Evolutionary conservation across 1,140 invertebrate genomes (phyloP).

Genomic region (Pogonomyrmex barbatus): DNA sequence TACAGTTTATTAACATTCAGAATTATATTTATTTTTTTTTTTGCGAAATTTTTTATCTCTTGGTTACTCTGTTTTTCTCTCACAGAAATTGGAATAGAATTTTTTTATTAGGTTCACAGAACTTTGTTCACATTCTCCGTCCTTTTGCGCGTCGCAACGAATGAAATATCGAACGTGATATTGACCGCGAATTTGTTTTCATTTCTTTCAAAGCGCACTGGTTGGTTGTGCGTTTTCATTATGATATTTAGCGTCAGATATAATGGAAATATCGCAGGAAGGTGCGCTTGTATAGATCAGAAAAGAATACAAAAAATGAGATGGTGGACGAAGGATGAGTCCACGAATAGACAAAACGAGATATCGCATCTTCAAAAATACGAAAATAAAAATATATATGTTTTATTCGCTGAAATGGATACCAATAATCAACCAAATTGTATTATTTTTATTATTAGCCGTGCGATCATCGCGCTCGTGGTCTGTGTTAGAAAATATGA

Average conservation of each 20-base stretch:
- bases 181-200: conserved; percentile 31
- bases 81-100: background rate
- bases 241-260: conserved; percentile 16
- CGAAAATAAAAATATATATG: conserved; percentile 49
- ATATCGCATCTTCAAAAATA: conserved; percentile 40
- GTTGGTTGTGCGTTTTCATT: conserved; percentile 33
- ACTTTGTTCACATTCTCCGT: background rate
- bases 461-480: background rate
- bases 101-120: background rate
- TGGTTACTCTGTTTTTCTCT: background rate
- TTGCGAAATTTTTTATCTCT: background rate
- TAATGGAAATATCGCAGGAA: conserved; percentile 44
- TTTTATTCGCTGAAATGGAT: conserved; percentile 28
- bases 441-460: conserved; percentile 1
- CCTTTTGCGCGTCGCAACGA: background rate
- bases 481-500: background rate
- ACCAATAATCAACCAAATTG: conserved; percentile 7
- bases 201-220: conserved; percentile 17
- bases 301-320: background rate
- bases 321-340: background rate
- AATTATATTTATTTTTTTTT: background rate
- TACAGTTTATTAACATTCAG: background rate
- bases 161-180: conserved; percentile 30
- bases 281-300: background rate
- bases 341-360: background rate